Conservation (phyloP, 2,797 vertebrate species). For the Anniella stebbinsi region DNA sequence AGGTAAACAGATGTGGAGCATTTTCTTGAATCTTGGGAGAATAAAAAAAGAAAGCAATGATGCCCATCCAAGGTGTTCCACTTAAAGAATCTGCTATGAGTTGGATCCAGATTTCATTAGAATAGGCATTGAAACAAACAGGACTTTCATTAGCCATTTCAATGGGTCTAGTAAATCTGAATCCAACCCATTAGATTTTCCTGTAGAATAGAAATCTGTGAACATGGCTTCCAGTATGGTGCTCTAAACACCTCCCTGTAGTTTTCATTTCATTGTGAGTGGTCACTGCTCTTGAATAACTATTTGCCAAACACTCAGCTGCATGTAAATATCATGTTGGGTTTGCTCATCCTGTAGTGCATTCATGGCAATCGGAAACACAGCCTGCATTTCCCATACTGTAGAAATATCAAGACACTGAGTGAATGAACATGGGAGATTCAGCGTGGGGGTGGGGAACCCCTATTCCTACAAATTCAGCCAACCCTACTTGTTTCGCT, state of each 20-base stretch:
- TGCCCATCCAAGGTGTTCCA: not conserved
- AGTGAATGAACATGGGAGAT: not conserved
- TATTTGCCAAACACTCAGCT: conserved; percentile 59
- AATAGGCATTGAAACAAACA: no score
- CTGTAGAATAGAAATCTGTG: no score
- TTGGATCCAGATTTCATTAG: not conserved
- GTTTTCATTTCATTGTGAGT: conserved; percentile 64
- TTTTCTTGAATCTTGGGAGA: not conserved
- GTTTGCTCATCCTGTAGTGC: conserved; percentile 3
- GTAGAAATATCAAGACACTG: not conserved
- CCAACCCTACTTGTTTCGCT: not conserved
- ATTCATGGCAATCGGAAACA: conserved; percentile 10
- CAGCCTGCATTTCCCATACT: not conserved
- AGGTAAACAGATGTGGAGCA: not conserved
- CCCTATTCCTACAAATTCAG: not conserved
- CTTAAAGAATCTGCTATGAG: not conserved
- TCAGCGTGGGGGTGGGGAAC: fast-evolving
- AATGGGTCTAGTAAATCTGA: no score
- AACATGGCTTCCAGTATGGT: conserved; percentile 41
- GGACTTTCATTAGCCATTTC: no score
- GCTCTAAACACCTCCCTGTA: conserved; percentile 45
- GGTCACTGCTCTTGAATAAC: conserved; percentile 12
- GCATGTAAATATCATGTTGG: conserved; percentile 32
- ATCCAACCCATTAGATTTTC: no score
- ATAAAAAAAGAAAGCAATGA: not conserved